Conservation (phyloP, 2,113 vertebrate species). For the Chascanopsetta lugubris region DNA sequence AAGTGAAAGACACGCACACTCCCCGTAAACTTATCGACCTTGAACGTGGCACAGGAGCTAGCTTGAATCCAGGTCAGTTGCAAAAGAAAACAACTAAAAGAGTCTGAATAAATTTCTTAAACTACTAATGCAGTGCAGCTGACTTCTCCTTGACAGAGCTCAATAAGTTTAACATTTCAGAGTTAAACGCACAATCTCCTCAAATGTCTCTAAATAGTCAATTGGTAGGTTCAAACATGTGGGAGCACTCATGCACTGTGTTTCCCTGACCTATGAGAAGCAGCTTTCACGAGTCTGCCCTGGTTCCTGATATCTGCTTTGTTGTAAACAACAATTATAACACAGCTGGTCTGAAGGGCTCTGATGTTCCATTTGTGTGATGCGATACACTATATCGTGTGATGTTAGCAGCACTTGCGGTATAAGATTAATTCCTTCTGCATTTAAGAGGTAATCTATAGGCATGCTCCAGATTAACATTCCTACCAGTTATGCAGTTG, state of each 20-base stretch:
- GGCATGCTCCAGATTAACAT: conserved; percentile 27
- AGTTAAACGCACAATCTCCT: background rate
- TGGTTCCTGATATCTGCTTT: background rate
- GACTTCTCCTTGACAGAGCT: background rate
- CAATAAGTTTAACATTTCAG: background rate
- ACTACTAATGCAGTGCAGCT: background rate
- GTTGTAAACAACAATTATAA: conserved; percentile 13
- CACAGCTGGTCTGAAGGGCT: background rate
- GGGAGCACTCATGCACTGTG: background rate
- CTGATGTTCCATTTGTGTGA: background rate
- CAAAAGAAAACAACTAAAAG: conserved; percentile 4
- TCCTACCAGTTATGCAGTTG: conserved; percentile 26
- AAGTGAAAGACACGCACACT: background rate
- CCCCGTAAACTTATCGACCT: background rate
- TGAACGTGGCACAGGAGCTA: background rate
- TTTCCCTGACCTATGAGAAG: background rate
- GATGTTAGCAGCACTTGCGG: too few species aligned
- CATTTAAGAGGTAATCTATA: background rate
- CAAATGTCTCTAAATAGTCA: background rate
- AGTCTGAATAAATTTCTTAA: background rate
- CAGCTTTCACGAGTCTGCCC: background rate
- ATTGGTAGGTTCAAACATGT: background rate
- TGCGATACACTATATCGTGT: too few species aligned
- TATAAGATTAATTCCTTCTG: conserved; percentile 1
- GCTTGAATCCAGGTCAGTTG: conserved; percentile 4